Base-by-base conservation (phyloP, 1,140 invertebrate genomes). In the Drosophila parabipectinata region DNA sequence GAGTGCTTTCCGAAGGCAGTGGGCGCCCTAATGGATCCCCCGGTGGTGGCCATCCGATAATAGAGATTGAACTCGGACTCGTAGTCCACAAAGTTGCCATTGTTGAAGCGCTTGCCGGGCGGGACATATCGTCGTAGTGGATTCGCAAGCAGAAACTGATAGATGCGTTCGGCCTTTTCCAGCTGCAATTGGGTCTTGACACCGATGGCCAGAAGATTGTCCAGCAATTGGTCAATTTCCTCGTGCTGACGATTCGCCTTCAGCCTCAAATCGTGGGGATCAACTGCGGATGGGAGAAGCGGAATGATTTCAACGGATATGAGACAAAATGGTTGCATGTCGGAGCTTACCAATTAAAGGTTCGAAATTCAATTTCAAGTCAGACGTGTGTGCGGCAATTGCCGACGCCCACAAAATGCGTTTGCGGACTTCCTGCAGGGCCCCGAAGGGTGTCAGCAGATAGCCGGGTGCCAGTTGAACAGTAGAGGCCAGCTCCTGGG, bases 391-490 rank as follows among this genome's bases (percentile, higher is more conserved):
- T 53, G 67, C 75, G 75, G 79, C 85, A 82, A 91, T 91, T 79
- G 87, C 73, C 44, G 83, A 87, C 85, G 90, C 90, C 90, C 90
- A 90, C 82, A 87, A 83, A 88, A 90, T 91, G 67, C 90, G 90
- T 85, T 88, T 81, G 45, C 72, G 81, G 47, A 91, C 88, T 90
- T 91, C 90, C 89, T 91, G 83, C 67, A 91, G 57, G 14, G 88
- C 76, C 8, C 90, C 90, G 26, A 59, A 67, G 61, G 90, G 88
- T 60, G 90, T 91, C 41, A 90, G 69, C 57, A 91, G 50, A 62
- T 83, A 57, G 48, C 90, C 90, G 4, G 90, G 90, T 3, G 75
- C 79, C 72, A 91, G 66, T 72, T 91, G 90, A 21, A 91, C 57
- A 45, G 90, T 90, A 58, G 88, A 90, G 28, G 81, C 72, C 18